Percentiles rank a stretch among this genome's conserved stretches.
Conservation (phyloP, 2,797 vertebrate species). For the Heteromormyrus szaboi region DNA sequence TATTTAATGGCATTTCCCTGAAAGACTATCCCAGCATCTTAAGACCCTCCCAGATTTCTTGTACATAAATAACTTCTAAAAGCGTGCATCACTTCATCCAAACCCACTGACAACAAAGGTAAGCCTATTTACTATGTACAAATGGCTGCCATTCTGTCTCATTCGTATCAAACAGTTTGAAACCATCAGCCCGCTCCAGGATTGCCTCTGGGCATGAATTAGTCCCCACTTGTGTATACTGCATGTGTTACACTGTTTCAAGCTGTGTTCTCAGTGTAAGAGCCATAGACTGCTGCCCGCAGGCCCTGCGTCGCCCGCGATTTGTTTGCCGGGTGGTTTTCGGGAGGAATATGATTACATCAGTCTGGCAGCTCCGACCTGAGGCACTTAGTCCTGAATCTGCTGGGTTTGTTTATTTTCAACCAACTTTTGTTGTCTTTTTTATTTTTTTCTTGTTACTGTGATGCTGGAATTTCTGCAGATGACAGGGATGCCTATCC, state of each 20-base stretch:
- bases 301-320: not conserved
- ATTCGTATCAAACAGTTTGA: not conserved
- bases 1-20: not conserved
- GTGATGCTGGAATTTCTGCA: not conserved
- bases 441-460: not conserved
- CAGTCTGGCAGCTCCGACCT: not conserved
- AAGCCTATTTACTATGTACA: not conserved
- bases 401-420: slow-evolving; percentile 1
- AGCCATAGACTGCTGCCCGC: not conserved
- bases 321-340: not conserved
- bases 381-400: not conserved
- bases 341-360: not conserved
- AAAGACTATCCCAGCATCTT: not conserved
- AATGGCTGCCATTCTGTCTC: slow-evolving; percentile 1
- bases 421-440: not conserved
- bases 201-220: not conserved
- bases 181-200: not conserved
- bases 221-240: not conserved
- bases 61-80: not conserved
- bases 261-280: not conserved
- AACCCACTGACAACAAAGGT: not conserved
- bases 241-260: not conserved
- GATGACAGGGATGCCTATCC: not conserved
- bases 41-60: not conserved
- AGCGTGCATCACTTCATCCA: not conserved